Evolutionary conservation across 30 jellyfish, hydroid and myxozoan genomes (phyloP).

Genomic region (Morbakka virulenta): DNA sequence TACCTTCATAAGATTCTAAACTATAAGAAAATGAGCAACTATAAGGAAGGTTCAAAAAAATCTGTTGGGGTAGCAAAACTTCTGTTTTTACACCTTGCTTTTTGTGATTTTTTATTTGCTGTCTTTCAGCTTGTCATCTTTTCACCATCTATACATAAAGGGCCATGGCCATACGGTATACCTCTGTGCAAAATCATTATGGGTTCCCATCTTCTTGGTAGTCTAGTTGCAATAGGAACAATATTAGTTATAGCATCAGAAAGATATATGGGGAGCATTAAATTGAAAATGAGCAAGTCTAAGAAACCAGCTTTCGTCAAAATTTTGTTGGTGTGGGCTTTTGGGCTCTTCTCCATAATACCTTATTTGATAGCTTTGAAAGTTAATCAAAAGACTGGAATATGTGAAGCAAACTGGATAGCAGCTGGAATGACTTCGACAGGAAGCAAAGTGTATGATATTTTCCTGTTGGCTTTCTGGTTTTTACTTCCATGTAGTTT

Average conservation of each 20-base stretch:
- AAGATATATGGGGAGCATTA: conserved; percentile 8
- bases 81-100: conserved; percentile 35
- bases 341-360: not conserved
- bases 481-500: not conserved
- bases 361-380: not conserved
- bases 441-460: no score
- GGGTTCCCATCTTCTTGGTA: conserved; percentile 14
- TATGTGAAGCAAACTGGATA: not conserved
- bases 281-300: not conserved
- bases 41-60: no score
- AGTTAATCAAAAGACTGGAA: not conserved
- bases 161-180: conserved; percentile 5
- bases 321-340: not conserved
- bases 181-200: not conserved
- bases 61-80: not conserved
- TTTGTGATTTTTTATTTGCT: conserved; percentile 37
- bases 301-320: not conserved
- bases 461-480: not conserved
- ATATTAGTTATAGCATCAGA: conserved; percentile 34
- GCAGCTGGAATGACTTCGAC: not conserved
- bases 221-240: conserved; percentile 15
- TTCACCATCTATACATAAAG: not conserved
- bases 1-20: not conserved
- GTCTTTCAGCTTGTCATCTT: conserved; percentile 4
- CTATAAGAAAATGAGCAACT: conserved; percentile 2